Conservation (phyloP, 2,888 invertebrate species). For the Fabriciana adippe region DNA sequence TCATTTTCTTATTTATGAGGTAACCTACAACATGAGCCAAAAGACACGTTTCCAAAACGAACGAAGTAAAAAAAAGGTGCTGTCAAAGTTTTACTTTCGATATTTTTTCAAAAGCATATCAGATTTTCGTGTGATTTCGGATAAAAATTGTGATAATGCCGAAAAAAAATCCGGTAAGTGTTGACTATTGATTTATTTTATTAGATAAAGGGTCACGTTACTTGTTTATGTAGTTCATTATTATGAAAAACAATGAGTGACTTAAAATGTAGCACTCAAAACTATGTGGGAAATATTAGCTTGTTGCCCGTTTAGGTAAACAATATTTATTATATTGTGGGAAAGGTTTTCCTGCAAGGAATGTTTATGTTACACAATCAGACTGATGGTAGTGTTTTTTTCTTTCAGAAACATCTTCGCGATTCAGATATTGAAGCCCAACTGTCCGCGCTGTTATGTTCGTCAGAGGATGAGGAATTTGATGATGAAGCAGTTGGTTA, state of each 20-base stretch:
- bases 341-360: not conserved
- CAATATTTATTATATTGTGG: not conserved
- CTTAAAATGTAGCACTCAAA: not conserved
- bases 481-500: too few species aligned
- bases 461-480: too few species aligned
- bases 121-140: not conserved
- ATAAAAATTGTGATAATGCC: not conserved
- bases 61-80: not conserved
- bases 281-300: too few species aligned
- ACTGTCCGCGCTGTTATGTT: too few species aligned
- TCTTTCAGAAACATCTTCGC: too few species aligned
- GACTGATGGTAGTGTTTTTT: not conserved
- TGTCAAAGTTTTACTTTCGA: not conserved
- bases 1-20: not conserved
- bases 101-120: not conserved
- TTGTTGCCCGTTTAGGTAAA: not conserved
- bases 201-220: not conserved
- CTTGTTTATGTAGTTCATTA: not conserved
- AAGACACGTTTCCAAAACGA: not conserved
- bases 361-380: slow-evolving; percentile 5
- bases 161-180: slow-evolving; percentile 4
- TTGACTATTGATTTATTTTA: not conserved
- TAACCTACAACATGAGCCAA: not conserved
- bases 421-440: too few species aligned
- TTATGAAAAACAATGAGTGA: not conserved